Evolutionary conservation across 2,113 vertebrate genomes (phyloP), one percentile per base, ranked within the genome.

Genomic region (Sinocyclocheilus rhinocerous): DNA sequence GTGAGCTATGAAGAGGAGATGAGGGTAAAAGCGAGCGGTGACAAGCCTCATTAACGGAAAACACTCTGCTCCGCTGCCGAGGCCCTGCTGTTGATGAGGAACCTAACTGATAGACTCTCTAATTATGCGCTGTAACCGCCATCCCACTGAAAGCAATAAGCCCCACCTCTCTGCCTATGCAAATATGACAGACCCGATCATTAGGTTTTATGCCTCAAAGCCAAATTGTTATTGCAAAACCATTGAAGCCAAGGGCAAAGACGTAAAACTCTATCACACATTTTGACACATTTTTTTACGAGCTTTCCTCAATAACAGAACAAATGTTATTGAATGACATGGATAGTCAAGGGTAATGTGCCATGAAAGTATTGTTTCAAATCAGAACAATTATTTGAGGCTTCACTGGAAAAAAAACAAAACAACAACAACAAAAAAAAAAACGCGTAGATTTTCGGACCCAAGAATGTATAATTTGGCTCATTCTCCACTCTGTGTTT

Each of bases 181-280:
- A 95, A 94, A 95, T 95, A 93, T 94, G 93, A 93, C 93, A 92
- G 92, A 93, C 90, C 91, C 92, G 91, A 94, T 95, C 93, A 94
- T 95, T 94, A 94, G 94, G 89, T 93, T 93, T 93, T 93, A 93
- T 93, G 92, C 92, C 92, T 92, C 92, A 89, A 91, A 93, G 88
- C 90, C 90, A 94, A 93, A 94, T 95, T 95, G 93, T 93, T 93
- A 94, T 93, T 93, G 93, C 92, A 93, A 92, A 88, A 89, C 87
- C 90, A 90, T 83, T 15, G 63, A 84, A 92, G 92, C 93, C 93
- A 94, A 94, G 93, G 93, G 92, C 92, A 89, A 93, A 93, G 67
- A 5, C 83, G 78, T 81, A 87, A 88, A 90, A 85, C 70, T 87
- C 39, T 90, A 75, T 75, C 90, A 90, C 87, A 89, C 88, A 90